Percentiles rank a stretch among this genome's conserved stretches.
phyloP scores from a whole-genome alignment of 2,113 vertebrate genomes.

The Sinocyclocheilus rhinocerous region DNA sequence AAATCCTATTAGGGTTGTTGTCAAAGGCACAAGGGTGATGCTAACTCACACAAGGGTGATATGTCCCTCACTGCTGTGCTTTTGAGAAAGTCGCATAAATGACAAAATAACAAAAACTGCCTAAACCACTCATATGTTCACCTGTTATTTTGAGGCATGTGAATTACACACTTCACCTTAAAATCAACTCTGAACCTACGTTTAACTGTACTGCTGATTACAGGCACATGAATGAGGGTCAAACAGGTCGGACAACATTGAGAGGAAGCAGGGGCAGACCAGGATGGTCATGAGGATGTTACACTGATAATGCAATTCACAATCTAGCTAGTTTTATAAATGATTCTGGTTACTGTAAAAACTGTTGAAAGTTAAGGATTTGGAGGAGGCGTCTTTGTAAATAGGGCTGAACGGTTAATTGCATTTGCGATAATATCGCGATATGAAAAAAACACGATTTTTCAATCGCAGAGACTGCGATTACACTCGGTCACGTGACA shows the following conservation, averaged over 20 bases:
- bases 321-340: not conserved
- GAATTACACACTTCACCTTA: not conserved
- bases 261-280: not conserved
- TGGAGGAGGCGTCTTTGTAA: not conserved
- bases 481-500: too few relatives aligned
- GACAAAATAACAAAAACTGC: not conserved
- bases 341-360: not conserved
- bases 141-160: not conserved
- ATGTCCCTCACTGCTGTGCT: not conserved
- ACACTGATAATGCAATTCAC: not conserved
- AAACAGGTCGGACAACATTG: not conserved
- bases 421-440: too few relatives aligned
- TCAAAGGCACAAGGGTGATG: not conserved
- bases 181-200: not conserved
- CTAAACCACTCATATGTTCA: not conserved
- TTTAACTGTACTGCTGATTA: conserved; percentile 14
- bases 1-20: not conserved
- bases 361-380: not conserved
- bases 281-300: conserved; percentile 1
- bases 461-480: too few relatives aligned
- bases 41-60: not conserved
- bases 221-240: not conserved
- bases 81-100: not conserved
- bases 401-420: too few relatives aligned
- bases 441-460: too few relatives aligned